Base-by-base conservation (phyloP, 2,797 vertebrate species). In the Alauda arvensis region DNA sequence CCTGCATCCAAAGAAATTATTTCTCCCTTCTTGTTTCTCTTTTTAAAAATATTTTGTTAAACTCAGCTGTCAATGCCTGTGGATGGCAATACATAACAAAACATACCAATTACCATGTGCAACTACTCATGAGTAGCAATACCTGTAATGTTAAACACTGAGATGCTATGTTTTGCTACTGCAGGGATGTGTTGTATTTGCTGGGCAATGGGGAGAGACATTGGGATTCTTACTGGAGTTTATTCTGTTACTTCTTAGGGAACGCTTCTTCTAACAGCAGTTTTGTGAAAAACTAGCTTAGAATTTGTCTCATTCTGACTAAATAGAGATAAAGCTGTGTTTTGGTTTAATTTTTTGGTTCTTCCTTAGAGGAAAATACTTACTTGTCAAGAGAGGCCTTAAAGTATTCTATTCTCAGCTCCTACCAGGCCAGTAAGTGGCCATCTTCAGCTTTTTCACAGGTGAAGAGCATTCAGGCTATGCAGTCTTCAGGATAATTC, bases 291-390 rank as follows among this genome's bases (percentile, higher is more conserved):
- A 76, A 53, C 15, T 40, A 39, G 31, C 40, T 87, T 66, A 53
- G 56, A 81, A 55, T 74, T 81, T 91, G 53, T 23, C 28, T 79
- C 29, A 43, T 17, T 24, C 31, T 72, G 66, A 76, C 37, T 59
- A 72, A 87, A 48, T 48, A 85, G 49, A 71, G 31, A 62, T 37
- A 75, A 82, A 52, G 10, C 33, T 60, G 53, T 57, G 33, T 20
- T 90, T 80, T 70, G 49, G 63, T 88, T 56, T 87, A 37, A 37
- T 49, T 70, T 77, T 92, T 88, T 77, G 21, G 25, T 66, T 86
- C 17, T 39, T 72, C 52, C 52, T 75, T 46, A 83, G 46, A 85
- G 46, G 18, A 77, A 63, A 49, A 20, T 43, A 26, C 12, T 87
- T 87, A 26, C 12, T 87, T 87, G 20, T 46, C 46, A 77, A 63